Evolutionary conservation across 2,797 vertebrate species (phyloP).

Genomic region (Sciurus carolinensis): DNA sequence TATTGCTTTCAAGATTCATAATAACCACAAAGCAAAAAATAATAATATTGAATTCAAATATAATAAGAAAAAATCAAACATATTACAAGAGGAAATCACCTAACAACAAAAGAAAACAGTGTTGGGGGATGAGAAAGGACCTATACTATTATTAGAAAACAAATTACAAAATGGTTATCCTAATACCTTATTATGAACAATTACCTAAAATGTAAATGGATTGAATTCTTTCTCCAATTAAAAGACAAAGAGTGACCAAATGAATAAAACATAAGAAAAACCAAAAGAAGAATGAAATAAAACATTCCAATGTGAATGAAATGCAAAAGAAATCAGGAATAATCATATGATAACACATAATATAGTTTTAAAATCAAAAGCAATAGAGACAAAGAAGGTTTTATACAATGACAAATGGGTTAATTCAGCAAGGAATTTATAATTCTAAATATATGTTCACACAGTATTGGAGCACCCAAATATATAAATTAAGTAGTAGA

Average conservation of each 20-base stretch:
- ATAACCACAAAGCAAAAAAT: neutral
- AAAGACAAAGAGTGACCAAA: neutral
- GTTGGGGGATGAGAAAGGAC: neutral
- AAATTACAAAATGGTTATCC: neutral
- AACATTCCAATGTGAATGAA: too few relatives aligned
- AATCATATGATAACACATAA: too few relatives aligned
- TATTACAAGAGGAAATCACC: neutral
- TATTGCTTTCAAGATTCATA: neutral
- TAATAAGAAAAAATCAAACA: neutral
- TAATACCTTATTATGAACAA: neutral
- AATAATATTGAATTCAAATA: neutral
- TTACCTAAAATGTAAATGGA: neutral
- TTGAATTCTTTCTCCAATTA: neutral
- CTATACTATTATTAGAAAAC: neutral
- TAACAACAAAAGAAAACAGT: neutral
- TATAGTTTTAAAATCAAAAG: too few relatives aligned
- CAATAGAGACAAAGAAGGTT: neutral
- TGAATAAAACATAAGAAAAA: neutral
- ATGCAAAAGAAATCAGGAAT: too few relatives aligned
- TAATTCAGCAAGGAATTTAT: neutral
- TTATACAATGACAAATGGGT: neutral
- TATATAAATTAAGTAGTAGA: neutral
- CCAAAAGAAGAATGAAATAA: neutral
- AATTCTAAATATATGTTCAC: neutral
- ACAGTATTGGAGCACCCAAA: neutral